These are phyloP conservation scores for Spinibarbus caldwelli DNA, from an alignment of 2,797 vertebrate genomes.

Conservation along the genomic window DNA sequence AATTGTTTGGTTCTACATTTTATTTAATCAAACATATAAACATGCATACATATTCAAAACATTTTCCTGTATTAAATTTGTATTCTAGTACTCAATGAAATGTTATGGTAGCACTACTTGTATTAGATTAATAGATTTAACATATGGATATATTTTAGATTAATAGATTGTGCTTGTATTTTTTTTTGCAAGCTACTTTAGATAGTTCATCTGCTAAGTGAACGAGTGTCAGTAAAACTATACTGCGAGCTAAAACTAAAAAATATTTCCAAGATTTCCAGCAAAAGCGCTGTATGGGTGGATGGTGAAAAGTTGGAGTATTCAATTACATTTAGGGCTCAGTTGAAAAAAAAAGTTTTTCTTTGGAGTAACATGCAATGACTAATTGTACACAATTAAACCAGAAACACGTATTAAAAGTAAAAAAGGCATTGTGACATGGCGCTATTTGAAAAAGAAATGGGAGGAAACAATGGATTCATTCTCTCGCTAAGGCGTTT, in stretches of 20 bases:
- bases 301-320: background rate
- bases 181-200: background rate
- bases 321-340: background rate
- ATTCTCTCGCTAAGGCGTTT: background rate
- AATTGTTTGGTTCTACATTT: background rate
- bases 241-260: background rate
- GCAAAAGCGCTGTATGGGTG: background rate
- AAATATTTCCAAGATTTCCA: background rate
- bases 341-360: too few relatives aligned
- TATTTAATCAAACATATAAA: slow-evolving; percentile 8
- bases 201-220: background rate
- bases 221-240: background rate
- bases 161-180: background rate
- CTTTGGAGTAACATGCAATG: background rate
- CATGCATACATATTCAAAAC: background rate
- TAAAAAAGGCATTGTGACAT: background rate
- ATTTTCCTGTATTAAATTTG: background rate
- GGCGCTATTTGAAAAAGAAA: background rate
- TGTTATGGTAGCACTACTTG: background rate
- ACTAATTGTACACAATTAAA: background rate
- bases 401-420: background rate
- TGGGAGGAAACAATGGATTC: background rate
- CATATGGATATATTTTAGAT: background rate
- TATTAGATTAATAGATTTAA: background rate
- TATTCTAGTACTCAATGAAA: background rate